These are phyloP conservation scores for Quiscalus mexicanus DNA, from an alignment of 2,113 vertebrate genomes.

Conservation along the genomic window DNA sequence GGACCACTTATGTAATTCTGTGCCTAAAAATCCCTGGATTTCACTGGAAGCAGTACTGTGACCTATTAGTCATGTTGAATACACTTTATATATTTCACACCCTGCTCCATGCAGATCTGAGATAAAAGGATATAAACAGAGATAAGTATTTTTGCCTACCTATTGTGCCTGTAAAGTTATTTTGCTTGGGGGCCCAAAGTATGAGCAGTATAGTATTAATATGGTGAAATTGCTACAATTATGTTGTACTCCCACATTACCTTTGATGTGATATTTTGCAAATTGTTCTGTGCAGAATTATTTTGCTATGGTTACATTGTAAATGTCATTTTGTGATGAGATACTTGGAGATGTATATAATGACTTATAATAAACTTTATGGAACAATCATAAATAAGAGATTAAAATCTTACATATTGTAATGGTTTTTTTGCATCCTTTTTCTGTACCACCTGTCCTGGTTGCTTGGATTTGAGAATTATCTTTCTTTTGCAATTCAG, in stretches of 20 bases:
- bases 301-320: slow-evolving; percentile 50
- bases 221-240: slow-evolving; percentile 62
- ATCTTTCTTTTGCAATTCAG: neutral
- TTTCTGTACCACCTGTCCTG: slow-evolving; percentile 44
- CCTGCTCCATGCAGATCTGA: neutral
- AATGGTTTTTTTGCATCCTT: slow-evolving; percentile 10
- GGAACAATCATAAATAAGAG: slow-evolving; percentile 50
- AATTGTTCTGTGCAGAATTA: slow-evolving; percentile 57
- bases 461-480: neutral
- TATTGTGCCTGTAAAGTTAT: slow-evolving; percentile 17
- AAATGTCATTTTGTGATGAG: slow-evolving; percentile 47
- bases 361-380: slow-evolving; percentile 64
- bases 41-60: neutral
- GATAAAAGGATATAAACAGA: slow-evolving; percentile 19
- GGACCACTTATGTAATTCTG: neutral
- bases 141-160: slow-evolving; percentile 41
- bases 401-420: slow-evolving; percentile 46
- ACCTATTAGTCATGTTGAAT: neutral
- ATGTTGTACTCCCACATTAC: slow-evolving; percentile 59
- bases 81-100: neutral
- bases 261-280: slow-evolving; percentile 53
- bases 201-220: slow-evolving; percentile 59
- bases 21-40: neutral
- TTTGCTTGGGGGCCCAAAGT: slow-evolving; percentile 41
- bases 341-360: slow-evolving; percentile 31